Percentiles rank a stretch among this genome's conserved stretches.
phyloP scores from a whole-genome alignment of 2,113 vertebrate genomes.

The Oreochromis aureus region DNA sequence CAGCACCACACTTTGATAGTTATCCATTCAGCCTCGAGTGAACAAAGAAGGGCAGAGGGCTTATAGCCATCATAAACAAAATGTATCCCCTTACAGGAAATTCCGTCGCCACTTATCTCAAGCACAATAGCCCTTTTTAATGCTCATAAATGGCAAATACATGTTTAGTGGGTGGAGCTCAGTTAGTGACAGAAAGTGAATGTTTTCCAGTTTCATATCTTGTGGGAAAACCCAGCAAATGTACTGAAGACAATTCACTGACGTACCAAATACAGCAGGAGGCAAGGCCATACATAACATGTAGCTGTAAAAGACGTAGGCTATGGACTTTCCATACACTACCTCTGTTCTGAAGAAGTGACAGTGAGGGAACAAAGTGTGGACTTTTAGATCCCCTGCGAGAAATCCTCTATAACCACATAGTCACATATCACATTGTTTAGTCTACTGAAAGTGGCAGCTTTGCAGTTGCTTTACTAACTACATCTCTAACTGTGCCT shows the following conservation, averaged over 20 bases:
- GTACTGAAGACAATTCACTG: not conserved
- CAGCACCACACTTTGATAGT: not conserved
- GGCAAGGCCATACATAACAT: not conserved
- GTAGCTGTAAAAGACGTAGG: not conserved
- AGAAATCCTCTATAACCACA: not conserved
- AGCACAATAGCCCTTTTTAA: not conserved
- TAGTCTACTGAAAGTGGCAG: not conserved
- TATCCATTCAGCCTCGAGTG: not conserved
- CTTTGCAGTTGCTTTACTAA: not conserved
- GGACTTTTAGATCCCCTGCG: not conserved
- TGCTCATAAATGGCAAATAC: not conserved
- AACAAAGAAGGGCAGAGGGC: not conserved
- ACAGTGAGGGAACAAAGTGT: not conserved
- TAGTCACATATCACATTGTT: not conserved
- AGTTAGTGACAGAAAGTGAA: not conserved
- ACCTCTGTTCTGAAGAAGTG: not conserved
- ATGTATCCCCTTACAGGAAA: not conserved
- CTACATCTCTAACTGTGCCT: not conserved
- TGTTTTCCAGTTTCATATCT: not conserved
- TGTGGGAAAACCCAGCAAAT: not conserved
- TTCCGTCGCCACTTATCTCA: not conserved
- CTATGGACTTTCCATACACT: not conserved
- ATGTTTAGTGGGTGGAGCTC: not conserved
- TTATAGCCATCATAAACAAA: not conserved
- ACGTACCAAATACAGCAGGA: not conserved